Evolutionary conservation across 2,888 invertebrate species (phyloP).

Genomic region (Atherix ibis): DNA sequence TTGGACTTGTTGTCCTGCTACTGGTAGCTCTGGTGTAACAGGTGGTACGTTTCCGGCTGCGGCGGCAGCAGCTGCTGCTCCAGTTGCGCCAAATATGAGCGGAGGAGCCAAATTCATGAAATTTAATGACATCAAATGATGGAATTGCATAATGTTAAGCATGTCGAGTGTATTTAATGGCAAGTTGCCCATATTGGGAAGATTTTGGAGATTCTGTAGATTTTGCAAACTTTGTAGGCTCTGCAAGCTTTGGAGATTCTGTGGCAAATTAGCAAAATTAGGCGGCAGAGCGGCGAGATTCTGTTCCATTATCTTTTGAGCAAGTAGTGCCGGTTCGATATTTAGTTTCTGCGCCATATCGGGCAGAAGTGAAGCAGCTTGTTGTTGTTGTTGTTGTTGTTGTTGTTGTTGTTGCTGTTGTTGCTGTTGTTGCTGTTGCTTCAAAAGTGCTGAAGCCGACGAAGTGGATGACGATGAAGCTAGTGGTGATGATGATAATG

Average conservation of each 20-base stretch:
- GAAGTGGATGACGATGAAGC: constrained; percentile 15
- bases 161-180: constrained; percentile 74
- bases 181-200: constrained; percentile 33
- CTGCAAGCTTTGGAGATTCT: constrained; percentile 16
- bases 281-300: constrained; percentile 16
- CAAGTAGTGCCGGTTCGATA: constrained; percentile 17
- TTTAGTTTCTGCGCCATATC: constrained; percentile 16
- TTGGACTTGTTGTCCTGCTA: constrained; percentile 11
- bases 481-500: constrained; percentile 15
- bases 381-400: constrained; percentile 23
- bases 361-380: constrained; percentile 17
- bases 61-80: constrained; percentile 38
- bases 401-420: constrained; percentile 1
- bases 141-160: constrained; percentile 71
- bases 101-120: constrained; percentile 94
- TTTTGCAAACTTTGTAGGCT: constrained; percentile 24
- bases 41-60: constrained; percentile 45
- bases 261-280: constrained; percentile 16
- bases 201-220: constrained; percentile 25
- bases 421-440: background rate
- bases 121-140: constrained; percentile 80
- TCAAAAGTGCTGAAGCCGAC: constrained; percentile 22
- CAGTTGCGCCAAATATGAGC: constrained; percentile 25
- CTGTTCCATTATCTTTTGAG: constrained; percentile 19
- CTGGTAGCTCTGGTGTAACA: constrained; percentile 10